A percentile compares a stretch with the other conserved stretches of the same genome.
Evolutionary conservation across 2,888 invertebrate species (phyloP).

Genomic region (Lysandra bellargus): DNA sequence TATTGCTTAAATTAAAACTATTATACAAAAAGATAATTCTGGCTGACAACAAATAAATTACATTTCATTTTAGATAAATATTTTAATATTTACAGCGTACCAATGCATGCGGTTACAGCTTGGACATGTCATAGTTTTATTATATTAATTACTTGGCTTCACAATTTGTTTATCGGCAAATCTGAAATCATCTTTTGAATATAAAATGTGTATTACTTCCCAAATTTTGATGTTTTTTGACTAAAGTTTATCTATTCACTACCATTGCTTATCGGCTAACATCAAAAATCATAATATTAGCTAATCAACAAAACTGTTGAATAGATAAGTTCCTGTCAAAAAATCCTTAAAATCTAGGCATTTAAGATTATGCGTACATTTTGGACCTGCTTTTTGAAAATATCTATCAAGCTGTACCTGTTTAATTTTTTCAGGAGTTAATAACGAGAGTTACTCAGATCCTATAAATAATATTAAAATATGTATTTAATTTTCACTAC

Average conservation of each 20-base stretch:
- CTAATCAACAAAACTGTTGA: too few relatives aligned
- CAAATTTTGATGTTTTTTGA: too few relatives aligned
- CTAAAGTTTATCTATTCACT: too few relatives aligned
- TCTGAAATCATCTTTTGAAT: neutral
- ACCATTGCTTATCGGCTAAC: too few relatives aligned
- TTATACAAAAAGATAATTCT: conserved; percentile 55
- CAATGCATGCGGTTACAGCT: neutral
- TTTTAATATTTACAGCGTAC: conserved; percentile 4
- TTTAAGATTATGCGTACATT: too few relatives aligned
- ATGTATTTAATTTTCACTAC: neutral
- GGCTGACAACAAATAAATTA: conserved; percentile 34
- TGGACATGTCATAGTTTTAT: neutral
- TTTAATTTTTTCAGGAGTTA: neutral
- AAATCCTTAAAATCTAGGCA: too few relatives aligned
- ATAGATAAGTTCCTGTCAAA: too few relatives aligned
- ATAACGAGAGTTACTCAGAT: neutral
- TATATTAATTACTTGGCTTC: neutral
- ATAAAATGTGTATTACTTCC: neutral
- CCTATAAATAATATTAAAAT: conserved; percentile 9
- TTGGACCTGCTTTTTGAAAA: neutral
- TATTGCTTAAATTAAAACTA: conserved; percentile 47
- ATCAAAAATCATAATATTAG: too few relatives aligned
- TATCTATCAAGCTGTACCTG: neutral
- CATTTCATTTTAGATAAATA: conserved; percentile 34
- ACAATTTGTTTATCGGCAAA: neutral